Base-by-base conservation (phyloP, 2,888 invertebrate species). In the Lacanobia oleracea region DNA sequence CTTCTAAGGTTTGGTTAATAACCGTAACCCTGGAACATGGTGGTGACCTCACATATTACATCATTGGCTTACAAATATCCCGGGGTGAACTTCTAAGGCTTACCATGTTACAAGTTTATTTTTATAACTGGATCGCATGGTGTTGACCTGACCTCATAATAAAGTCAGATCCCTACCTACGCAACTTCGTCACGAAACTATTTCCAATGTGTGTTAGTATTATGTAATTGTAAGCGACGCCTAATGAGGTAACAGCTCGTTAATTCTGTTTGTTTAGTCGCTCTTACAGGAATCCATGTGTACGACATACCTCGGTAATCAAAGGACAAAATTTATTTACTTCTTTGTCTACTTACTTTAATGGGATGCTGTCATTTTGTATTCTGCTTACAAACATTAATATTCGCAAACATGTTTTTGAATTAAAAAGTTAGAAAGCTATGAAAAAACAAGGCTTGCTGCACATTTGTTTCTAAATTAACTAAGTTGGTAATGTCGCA, bases 391-490 rank as follows among this genome's bases (percentile, higher is more conserved):
- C 37, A 53, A 57, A 54, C 40, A 69, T 72, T 77, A 66, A 68
- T 77, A 69, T 57, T 60, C 60, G 9, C 54, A 71, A 82, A 79
- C 62, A 74, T 62, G 54, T 59, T 40, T 79, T 63, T 50, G 51
- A 68, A 70, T 78, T 65, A 60, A 77, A 78, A 81, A 77, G 81
- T 80, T 80, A 63, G 37, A 72, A 66, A 56, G 82, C 60, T 59
- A 70, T 70, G 65, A 82, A 78, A 74, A 68, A 74, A 82, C 70
- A 74, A 66, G 71, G 54, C 18, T 70, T 60, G 72, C 21, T 72
- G 45, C 62, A 68, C 62, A 75, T 74, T 79, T 80, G 65, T 82
- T 80, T 80, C 65, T 53, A 76, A 84, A 82, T 84, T 73, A 74
- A 74, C 62, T 83, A 60, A 67, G 64, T 81, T 69, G 45, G 57